Evolutionary conservation across 2,113 vertebrate genomes (phyloP), one percentile per base, ranked within the genome.

Genomic region (Pagrus major): DNA sequence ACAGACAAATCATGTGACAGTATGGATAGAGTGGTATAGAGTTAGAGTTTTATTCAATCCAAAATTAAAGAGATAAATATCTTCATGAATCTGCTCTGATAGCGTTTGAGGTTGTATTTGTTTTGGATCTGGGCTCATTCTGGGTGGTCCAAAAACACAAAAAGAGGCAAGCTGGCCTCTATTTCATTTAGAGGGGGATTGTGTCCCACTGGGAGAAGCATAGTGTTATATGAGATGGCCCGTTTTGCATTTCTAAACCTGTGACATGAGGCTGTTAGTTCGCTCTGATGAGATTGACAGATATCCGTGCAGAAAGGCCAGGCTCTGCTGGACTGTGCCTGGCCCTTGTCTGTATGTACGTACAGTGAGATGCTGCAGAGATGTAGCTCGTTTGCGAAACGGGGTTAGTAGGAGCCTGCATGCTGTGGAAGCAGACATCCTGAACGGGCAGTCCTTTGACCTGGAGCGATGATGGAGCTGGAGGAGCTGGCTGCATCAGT

Each of bases 61-160:
- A 58, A 4, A 54, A 42, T n/a, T 27, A 7, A 76, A 60, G 66
- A 72, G 20, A n/a, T 10, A 12, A 1, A 21, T 55, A 2, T 76
- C 42, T 6, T 74, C 2, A 56, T 69, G 8, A 54, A 75, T 69
- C 14, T 41, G n/a, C 41, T 27, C 12, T 15, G 37, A 58, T 49
- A 41, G 33, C 52, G 29, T 69, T 29, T 49, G n/a, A 67, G 56
- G 65, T 83, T 2, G 33, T 85, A 59, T 77, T 82, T 68, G 67
- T 87, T 90, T 88, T 59, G 73, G 39, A 70, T 75, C 81, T 55
- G 67, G 58, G 54, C 55, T 82, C 78, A 51, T 76, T 86, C 86
- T 93, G 94, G 94, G 94, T 94, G 94, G 94, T 94, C 94, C 84
- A 2, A 80, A 71, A 88, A 72, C 76, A 77, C 64, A 74, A 89